These are phyloP conservation scores for Circaetus cinerascens DNA, from an alignment of 2,113 vertebrate species.

Conservation along the genomic window DNA sequence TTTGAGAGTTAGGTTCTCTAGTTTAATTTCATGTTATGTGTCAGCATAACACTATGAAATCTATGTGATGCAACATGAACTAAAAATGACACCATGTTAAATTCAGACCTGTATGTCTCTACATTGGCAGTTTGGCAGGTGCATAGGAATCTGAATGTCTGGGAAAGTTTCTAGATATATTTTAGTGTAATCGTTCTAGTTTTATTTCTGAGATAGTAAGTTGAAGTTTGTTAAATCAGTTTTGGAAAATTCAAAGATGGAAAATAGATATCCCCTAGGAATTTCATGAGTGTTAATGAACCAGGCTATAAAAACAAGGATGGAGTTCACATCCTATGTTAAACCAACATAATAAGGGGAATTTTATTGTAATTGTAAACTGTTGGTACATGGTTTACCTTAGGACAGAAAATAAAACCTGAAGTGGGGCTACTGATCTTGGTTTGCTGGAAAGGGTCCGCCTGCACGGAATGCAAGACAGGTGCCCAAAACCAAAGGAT, in stretches of 20 bases:
- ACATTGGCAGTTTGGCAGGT: neutral
- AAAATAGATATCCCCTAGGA: neutral
- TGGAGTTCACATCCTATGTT: neutral
- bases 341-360: neutral
- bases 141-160: neutral
- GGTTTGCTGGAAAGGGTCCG: neutral
- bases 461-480: neutral
- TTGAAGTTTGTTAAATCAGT: neutral
- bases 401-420: neutral
- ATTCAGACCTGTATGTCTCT: neutral
- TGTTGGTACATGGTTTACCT: neutral
- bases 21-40: neutral
- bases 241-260: neutral
- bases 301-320: neutral
- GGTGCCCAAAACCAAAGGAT: neutral
- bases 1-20: neutral
- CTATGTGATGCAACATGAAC: neutral
- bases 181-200: neutral
- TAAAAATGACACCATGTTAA: neutral
- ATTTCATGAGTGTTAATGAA: neutral
- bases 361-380: neutral
- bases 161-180: neutral
- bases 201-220: neutral
- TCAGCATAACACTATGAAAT: neutral
- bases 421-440: neutral